These are phyloP conservation scores for Tiliqua scincoides DNA, from an alignment of 2,113 vertebrate genomes.

Conservation along the genomic window DNA sequence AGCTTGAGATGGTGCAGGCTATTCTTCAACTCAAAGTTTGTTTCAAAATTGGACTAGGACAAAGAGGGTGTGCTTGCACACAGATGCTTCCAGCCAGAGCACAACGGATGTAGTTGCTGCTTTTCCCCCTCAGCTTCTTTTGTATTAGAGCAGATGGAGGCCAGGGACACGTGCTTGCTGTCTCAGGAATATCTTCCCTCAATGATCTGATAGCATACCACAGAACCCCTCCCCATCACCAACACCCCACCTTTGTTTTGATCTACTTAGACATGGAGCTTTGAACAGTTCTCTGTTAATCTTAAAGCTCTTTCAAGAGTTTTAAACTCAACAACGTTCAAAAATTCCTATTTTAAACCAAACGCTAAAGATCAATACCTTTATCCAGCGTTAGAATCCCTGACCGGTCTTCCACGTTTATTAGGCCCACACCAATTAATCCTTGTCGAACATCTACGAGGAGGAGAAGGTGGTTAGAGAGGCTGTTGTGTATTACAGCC, in stretches of 20 bases:
- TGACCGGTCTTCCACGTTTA: conserved; percentile 93
- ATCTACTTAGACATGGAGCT: not conserved
- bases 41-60: too few relatives aligned
- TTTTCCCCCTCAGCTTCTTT: too few relatives aligned
- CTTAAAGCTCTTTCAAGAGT: too few relatives aligned
- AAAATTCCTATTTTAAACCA: not conserved
- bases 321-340: not conserved
- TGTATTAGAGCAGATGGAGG: too few relatives aligned
- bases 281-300: not conserved
- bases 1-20: too few relatives aligned
- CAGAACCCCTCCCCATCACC: not conserved
- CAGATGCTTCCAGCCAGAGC: too few relatives aligned
- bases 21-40: too few relatives aligned
- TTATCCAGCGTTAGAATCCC: conserved; percentile 92
- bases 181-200: not conserved
- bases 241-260: not conserved
- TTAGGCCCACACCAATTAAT: conserved; percentile 94
- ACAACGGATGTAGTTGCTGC: too few relatives aligned
- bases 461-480: conserved; percentile 4
- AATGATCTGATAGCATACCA: not conserved
- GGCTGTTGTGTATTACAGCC: not conserved
- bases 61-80: too few relatives aligned
- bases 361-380: conserved; percentile 75
- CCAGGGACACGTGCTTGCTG: too few relatives aligned
- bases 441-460: conserved; percentile 90